These are phyloP conservation scores for Nesoenas mayeri DNA, from an alignment of 2,113 vertebrate genomes.

Conservation along the genomic window DNA sequence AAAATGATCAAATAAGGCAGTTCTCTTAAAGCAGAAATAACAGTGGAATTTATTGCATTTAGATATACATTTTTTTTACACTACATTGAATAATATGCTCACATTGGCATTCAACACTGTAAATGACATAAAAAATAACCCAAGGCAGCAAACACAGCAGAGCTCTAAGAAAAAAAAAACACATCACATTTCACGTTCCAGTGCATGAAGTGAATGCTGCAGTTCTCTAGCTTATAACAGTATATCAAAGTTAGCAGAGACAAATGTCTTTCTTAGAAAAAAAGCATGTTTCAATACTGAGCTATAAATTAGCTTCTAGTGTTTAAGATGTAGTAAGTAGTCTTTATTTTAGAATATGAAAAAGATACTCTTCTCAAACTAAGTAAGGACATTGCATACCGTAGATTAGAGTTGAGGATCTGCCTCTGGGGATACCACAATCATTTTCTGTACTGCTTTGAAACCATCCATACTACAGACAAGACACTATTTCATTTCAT, in stretches of 20 bases:
- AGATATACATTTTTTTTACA: neutral
- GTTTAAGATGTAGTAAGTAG: neutral
- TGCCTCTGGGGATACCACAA: neutral
- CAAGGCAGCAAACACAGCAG: slow-evolving; percentile 13
- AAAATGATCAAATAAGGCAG: neutral
- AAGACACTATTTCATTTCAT: neutral
- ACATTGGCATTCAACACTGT: neutral
- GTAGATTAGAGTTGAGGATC: neutral
- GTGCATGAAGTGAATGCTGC: neutral
- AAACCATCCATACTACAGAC: neutral
- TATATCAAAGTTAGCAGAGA: slow-evolving; percentile 1
- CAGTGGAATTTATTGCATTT: neutral
- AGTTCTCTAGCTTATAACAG: neutral
- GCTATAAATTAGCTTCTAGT: neutral
- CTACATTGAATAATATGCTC: neutral
- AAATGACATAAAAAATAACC: slow-evolving; percentile 60
- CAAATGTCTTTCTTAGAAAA: neutral
- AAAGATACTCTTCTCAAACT: neutral
- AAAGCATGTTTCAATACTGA: neutral
- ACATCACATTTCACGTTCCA: slow-evolving; percentile 17
- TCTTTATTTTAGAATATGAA: neutral
- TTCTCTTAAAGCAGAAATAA: neutral
- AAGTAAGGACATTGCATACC: neutral
- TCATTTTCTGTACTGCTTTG: neutral
- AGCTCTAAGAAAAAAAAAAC: neutral